phyloP scores from a whole-genome alignment of 2,113 vertebrate genomes.

The Halichoeres trimaculatus region DNA sequence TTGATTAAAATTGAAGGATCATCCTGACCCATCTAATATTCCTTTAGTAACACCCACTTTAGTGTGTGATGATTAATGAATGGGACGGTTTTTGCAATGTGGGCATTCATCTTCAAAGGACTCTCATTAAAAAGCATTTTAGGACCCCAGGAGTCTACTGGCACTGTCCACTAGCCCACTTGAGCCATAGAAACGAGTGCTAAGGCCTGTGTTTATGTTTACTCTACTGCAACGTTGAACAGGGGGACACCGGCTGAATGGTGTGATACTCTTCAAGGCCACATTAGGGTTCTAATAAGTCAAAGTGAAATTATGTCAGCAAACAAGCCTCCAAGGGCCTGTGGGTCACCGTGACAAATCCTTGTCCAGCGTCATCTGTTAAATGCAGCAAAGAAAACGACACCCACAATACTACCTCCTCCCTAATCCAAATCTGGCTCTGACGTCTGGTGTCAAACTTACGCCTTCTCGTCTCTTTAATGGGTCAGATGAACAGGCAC shows the following conservation, averaged over 20 bases:
- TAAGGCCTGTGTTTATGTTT: constrained; percentile 33
- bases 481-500: constrained; percentile 63
- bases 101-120: constrained; percentile 67
- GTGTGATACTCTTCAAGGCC: not conserved
- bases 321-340: constrained; percentile 5
- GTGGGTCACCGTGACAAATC: constrained; percentile 42
- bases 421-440: constrained; percentile 71
- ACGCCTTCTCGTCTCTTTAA: constrained; percentile 64
- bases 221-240: not conserved
- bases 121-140: constrained; percentile 67
- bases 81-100: constrained; percentile 62
- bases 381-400: constrained; percentile 57
- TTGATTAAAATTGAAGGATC: constrained; percentile 60
- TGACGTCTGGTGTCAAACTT: constrained; percentile 69
- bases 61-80: constrained; percentile 67
- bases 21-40: constrained; percentile 56
- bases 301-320: constrained; percentile 14
- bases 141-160: constrained; percentile 42
- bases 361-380: constrained; percentile 47
- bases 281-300: constrained; percentile 7
- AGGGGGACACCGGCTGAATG: not conserved
- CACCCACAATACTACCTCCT: constrained; percentile 63
- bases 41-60: constrained; percentile 60
- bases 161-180: constrained; percentile 48
- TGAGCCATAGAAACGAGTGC: constrained; percentile 28